phyloP scores from a whole-genome alignment of 2,888 invertebrate species.

The Sceliomorpha sp. region DNA sequence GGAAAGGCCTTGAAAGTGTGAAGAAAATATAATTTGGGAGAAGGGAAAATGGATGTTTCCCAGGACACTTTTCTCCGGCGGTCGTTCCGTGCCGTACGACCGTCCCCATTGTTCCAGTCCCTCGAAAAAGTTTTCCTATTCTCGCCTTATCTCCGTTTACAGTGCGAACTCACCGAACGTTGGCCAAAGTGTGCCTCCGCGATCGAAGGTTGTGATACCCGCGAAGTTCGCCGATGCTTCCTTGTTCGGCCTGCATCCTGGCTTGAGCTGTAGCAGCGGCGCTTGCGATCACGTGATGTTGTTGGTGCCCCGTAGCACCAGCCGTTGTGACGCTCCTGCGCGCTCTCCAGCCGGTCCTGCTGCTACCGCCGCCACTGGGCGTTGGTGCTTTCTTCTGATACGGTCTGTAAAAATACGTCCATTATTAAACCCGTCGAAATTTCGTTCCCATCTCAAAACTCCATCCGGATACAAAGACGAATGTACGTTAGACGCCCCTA shows the following conservation, averaged over 20 bases:
- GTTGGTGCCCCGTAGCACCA: constrained; percentile 74
- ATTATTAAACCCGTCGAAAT: constrained; percentile 9
- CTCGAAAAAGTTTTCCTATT: too few species aligned
- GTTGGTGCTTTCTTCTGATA: constrained; percentile 80
- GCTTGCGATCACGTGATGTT: constrained; percentile 78
- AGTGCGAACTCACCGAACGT: constrained; percentile 90
- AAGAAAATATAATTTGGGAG: too few species aligned
- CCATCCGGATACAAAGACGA: too few species aligned
- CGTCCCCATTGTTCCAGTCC: too few species aligned
- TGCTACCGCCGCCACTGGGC: constrained; percentile 72
- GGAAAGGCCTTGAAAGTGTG: too few species aligned
- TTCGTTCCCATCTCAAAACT: too few species aligned
- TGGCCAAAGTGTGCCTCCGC: constrained; percentile 93
- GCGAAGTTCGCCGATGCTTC: constrained; percentile 93
- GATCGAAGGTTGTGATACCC: constrained; percentile 94
- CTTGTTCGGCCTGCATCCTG: constrained; percentile 96
- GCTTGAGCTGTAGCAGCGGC: constrained; percentile 79
- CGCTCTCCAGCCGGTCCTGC: constrained; percentile 76
- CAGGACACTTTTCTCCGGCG: too few species aligned
- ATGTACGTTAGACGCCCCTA: too few species aligned
- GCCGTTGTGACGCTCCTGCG: constrained; percentile 78
- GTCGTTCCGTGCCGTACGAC: too few species aligned
- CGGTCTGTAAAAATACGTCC: constrained; percentile 65
- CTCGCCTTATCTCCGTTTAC: too few species aligned
- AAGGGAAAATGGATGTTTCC: too few species aligned